These are phyloP conservation scores for Pocillopora verrucosa DNA, from an alignment of 64 coral and sea anemone species.

Conservation along the genomic window DNA sequence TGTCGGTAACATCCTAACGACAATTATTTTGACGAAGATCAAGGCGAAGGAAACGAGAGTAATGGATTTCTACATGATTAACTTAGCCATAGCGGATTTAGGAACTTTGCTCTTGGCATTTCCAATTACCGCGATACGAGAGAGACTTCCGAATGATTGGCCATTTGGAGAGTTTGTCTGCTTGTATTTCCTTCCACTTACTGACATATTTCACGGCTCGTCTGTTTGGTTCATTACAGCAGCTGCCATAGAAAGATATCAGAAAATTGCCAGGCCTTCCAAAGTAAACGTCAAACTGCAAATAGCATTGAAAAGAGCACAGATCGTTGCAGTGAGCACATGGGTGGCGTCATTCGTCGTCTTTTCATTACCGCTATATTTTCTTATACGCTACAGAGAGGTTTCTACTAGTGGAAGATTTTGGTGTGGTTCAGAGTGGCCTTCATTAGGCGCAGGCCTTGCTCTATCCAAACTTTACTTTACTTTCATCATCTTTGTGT, in stretches of 20 bases:
- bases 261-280: not conserved
- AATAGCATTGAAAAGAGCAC: not conserved
- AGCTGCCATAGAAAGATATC: slow-evolving; percentile 56
- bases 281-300: slow-evolving; percentile 2
- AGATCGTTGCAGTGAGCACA: slow-evolving; percentile 8
- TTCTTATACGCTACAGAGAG: not conserved
- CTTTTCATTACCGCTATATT: slow-evolving; percentile 12
- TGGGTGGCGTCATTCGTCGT: slow-evolving; percentile 59
- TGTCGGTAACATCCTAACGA: slow-evolving; percentile 25
- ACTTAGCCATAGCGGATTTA: slow-evolving; percentile 57
- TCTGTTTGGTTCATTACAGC: slow-evolving; percentile 65
- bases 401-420: not conserved
- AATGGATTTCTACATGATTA: slow-evolving; percentile 36
- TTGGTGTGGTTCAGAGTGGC: not conserved
- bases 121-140: slow-evolving; percentile 31
- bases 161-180: slow-evolving; percentile 43
- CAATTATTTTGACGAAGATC: not conserved
- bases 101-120: slow-evolving; percentile 54
- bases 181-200: slow-evolving; percentile 45
- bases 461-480: not conserved
- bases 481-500: not conserved
- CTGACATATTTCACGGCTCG: slow-evolving; percentile 45
- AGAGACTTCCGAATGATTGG: slow-evolving; percentile 29
- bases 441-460: not conserved
- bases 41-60: not conserved